A percentile compares a stretch with the other conserved stretches of the same genome.
Conservation (phyloP, 2,113 vertebrate genomes). For the Limnothrissa miodon region DNA sequence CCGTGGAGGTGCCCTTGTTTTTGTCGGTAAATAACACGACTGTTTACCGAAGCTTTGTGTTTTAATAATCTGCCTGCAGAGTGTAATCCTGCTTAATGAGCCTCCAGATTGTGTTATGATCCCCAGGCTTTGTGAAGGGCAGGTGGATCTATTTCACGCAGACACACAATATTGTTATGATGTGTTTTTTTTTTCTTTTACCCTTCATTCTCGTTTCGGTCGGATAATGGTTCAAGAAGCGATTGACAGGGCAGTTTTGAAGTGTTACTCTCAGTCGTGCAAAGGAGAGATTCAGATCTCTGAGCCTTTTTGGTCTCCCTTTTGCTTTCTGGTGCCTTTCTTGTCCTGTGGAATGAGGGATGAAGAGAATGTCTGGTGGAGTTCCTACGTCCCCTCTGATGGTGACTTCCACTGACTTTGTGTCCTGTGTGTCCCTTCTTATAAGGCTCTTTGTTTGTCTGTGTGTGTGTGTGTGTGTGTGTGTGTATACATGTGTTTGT, state of each 20-base stretch:
- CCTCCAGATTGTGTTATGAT: slow-evolving; percentile 82
- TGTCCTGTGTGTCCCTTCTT: background rate
- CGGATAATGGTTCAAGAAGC: background rate
- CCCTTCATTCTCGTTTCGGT: background rate
- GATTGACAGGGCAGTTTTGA: slow-evolving; percentile 1
- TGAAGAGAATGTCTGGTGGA: background rate
- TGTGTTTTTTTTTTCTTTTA: background rate
- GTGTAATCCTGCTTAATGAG: slow-evolving; percentile 85
- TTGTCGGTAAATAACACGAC: slow-evolving; percentile 31
- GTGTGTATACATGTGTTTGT: background rate
- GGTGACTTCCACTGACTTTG: background rate
- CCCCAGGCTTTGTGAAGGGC: slow-evolving; percentile 71
- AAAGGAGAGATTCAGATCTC: background rate
- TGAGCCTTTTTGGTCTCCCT: background rate
- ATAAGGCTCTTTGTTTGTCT: background rate
- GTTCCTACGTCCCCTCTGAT: background rate
- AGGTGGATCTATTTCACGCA: slow-evolving; percentile 79
- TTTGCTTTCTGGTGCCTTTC: background rate
- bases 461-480: background rate
- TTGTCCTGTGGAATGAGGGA: background rate
- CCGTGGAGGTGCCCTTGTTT: slow-evolving; percentile 46
- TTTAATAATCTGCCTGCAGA: slow-evolving; percentile 83
- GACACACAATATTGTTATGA: slow-evolving; percentile 72
- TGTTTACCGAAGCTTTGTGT: slow-evolving; percentile 74
- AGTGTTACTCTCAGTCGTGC: background rate